Percentiles rank a stretch among this genome's conserved stretches.
Evolutionary conservation across 2,113 vertebrate genomes (phyloP).

Genomic region (Colossoma macropomum): DNA sequence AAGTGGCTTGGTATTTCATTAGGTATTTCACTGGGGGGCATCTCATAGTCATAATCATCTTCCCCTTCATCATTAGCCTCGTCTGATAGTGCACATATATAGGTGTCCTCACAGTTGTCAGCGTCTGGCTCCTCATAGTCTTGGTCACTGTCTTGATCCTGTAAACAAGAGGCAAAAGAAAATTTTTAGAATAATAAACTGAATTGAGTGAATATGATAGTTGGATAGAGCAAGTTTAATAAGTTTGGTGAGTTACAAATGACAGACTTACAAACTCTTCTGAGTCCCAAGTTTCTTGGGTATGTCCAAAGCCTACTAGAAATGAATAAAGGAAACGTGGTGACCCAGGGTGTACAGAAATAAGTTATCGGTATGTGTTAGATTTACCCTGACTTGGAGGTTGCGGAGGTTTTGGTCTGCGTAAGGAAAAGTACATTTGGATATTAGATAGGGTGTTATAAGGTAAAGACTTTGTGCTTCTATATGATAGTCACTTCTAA

Average conservation of each 20-base stretch:
- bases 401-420: constrained; percentile 57
- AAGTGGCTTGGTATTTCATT: not conserved
- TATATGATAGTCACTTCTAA: not conserved
- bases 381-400: constrained; percentile 66
- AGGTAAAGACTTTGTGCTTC: not conserved
- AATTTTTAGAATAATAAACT: not conserved
- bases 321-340: not conserved
- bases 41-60: not conserved
- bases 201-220: not conserved
- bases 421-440: not conserved
- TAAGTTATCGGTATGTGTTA: not conserved
- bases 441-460: not conserved
- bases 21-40: constrained; percentile 66
- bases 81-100: constrained; percentile 64
- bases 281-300: constrained; percentile 80
- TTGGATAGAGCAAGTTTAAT: not conserved
- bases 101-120: not conserved
- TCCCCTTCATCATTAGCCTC: constrained; percentile 55
- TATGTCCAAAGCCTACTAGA: constrained; percentile 58
- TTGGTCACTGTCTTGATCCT: constrained; percentile 57
- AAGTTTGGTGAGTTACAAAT: not conserved
- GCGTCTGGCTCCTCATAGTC: constrained; percentile 46
- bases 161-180: not conserved
- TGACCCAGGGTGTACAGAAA: not conserved
- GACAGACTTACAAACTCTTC: constrained; percentile 81